Conservation (phyloP, 2,888 invertebrate genomes). For the Ennomos quercinarius region DNA sequence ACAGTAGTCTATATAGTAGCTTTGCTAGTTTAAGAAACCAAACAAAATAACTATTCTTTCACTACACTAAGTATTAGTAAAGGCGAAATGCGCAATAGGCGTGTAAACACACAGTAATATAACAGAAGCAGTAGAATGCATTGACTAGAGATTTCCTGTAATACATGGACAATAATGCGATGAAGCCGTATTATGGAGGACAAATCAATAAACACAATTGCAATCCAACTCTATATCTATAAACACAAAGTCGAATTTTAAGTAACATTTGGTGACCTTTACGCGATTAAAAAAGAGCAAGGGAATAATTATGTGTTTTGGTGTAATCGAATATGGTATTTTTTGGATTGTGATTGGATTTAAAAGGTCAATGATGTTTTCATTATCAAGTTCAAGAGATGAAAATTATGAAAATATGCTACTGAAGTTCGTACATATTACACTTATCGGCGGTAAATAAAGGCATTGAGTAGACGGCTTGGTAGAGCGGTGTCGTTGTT, state of each 20-base stretch:
- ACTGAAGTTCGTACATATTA: too few relatives aligned
- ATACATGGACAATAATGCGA: slow-evolving; percentile 67
- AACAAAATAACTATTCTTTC: too few relatives aligned
- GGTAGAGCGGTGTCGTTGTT: too few relatives aligned
- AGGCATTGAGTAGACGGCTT: too few relatives aligned
- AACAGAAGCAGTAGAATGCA: slow-evolving; percentile 34
- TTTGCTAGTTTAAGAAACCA: too few relatives aligned
- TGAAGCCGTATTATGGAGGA: slow-evolving; percentile 64
- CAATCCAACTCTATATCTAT: slow-evolving; percentile 32
- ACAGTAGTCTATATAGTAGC: too few relatives aligned
- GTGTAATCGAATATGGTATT: background rate
- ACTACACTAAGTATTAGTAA: too few relatives aligned
- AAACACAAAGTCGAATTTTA: slow-evolving; percentile 3
- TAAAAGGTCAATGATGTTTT: slow-evolving; percentile 5
- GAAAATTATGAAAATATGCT: background rate
- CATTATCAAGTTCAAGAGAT: slow-evolving; percentile 18
- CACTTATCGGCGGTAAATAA: too few relatives aligned
- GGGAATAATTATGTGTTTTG: slow-evolving; percentile 27
- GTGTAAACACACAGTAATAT: slow-evolving; percentile 1
- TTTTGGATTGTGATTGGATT: slow-evolving; percentile 18
- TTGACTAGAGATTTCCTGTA: slow-evolving; percentile 48
- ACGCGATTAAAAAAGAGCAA: background rate
- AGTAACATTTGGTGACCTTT: slow-evolving; percentile 6
- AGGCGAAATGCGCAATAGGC: too few relatives aligned
- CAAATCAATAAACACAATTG: slow-evolving; percentile 34